A percentile compares a stretch with the other conserved stretches of the same genome.
phyloP scores from a whole-genome alignment of 2,113 vertebrate genomes.

The Gymnocephalus cernua region DNA sequence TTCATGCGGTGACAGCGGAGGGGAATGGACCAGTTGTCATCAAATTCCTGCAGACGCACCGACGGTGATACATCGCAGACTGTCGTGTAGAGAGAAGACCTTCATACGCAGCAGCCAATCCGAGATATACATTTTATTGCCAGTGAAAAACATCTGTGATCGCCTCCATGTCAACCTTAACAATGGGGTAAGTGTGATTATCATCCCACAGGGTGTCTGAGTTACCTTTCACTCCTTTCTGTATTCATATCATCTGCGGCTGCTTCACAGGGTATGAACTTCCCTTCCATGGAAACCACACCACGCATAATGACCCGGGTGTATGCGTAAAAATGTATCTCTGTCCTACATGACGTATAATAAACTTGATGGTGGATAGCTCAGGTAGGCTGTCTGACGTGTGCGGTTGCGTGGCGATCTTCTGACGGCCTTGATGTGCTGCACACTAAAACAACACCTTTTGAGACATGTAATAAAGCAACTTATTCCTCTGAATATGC shows the following conservation, averaged over 20 bases:
- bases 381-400: constrained; percentile 8
- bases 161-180: constrained; percentile 65
- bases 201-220: constrained; percentile 41
- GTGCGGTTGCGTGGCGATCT: constrained; percentile 27
- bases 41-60: constrained; percentile 77
- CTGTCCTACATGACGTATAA: neutral
- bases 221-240: constrained; percentile 33
- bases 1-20: constrained; percentile 69
- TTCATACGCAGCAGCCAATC: constrained; percentile 73
- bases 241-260: constrained; percentile 54
- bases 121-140: constrained; percentile 52
- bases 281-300: constrained; percentile 48
- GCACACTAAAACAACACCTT: constrained; percentile 16
- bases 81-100: constrained; percentile 69
- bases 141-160: constrained; percentile 42
- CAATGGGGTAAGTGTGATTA: constrained; percentile 81
- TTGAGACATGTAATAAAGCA: neutral
- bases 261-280: constrained; percentile 57
- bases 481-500: neutral
- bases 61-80: constrained; percentile 63
- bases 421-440: constrained; percentile 31
- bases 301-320: constrained; percentile 37
- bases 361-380: constrained; percentile 5
- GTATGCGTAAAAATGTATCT: constrained; percentile 42
- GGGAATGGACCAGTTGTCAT: constrained; percentile 76